Evolutionary conservation across 2,888 invertebrate species (phyloP).

Genomic region (Hesperia comma): DNA sequence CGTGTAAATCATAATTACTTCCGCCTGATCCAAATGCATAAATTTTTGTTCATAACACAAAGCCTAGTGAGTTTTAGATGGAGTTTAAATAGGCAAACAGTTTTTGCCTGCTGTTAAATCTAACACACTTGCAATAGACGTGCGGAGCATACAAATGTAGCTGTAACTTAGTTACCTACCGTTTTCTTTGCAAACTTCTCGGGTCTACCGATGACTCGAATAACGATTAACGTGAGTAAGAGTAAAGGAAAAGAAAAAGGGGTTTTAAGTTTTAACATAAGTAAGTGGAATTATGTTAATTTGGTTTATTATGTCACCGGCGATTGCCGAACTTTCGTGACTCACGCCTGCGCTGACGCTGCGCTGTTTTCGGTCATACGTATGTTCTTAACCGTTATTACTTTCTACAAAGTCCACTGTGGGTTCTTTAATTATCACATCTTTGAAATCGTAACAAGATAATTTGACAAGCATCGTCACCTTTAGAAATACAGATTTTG

Average conservation of each 20-base stretch:
- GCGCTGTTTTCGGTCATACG: conserved; percentile 46
- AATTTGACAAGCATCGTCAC: background rate
- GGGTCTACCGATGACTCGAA: conserved; percentile 51
- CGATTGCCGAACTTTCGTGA: conserved; percentile 68
- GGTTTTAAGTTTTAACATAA: conserved; percentile 62
- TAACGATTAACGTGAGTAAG: conserved; percentile 60
- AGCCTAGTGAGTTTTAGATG: background rate
- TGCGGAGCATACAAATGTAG: conserved; percentile 18
- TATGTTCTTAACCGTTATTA: conserved; percentile 75
- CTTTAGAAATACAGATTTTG: too few species aligned
- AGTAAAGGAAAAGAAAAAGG: conserved; percentile 67
- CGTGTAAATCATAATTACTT: too few species aligned
- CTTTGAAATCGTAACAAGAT: conserved; percentile 36
- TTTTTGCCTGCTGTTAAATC: conserved; percentile 14
- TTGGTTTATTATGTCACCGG: conserved; percentile 80
- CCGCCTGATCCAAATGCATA: too few species aligned
- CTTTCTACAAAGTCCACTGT: conserved; percentile 67
- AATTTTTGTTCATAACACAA: background rate
- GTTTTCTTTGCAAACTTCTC: conserved; percentile 45
- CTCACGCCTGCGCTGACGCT: conserved; percentile 56
- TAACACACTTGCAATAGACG: conserved; percentile 33
- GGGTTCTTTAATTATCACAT: conserved; percentile 41
- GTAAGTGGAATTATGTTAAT: conserved; percentile 73
- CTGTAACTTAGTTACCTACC: conserved; percentile 41
- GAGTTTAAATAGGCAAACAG: background rate